A percentile compares a stretch with the other conserved stretches of the same genome.
phyloP scores from a whole-genome alignment of 2,888 invertebrate genomes.

The Megalurothrips usitatus region DNA sequence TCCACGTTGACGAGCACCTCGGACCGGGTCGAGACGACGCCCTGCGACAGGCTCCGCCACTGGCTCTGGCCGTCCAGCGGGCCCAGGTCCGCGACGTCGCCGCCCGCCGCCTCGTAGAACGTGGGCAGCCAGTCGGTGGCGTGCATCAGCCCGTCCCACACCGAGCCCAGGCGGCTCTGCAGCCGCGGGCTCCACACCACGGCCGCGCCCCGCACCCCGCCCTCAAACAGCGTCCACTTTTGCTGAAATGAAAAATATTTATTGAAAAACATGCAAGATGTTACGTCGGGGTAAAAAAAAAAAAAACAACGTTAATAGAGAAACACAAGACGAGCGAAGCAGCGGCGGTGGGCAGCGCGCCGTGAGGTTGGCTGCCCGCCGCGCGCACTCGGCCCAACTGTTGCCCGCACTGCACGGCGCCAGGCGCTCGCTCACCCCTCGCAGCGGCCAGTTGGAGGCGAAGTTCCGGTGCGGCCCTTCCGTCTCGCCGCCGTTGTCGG shows the following conservation, averaged over 20 bases:
- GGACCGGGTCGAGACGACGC: constrained; percentile 37
- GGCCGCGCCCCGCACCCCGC: constrained; percentile 71
- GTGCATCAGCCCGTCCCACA: constrained; percentile 65
- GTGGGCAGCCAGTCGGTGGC: constrained; percentile 83
- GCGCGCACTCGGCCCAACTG: too few relatives aligned
- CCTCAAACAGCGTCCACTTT: constrained; percentile 81
- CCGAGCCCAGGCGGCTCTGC: constrained; percentile 48
- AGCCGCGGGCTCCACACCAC: constrained; percentile 68
- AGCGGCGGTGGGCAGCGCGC: too few relatives aligned
- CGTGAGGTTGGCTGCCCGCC: too few relatives aligned
- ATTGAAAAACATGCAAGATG: constrained; percentile 28
- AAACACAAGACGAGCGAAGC: too few relatives aligned
- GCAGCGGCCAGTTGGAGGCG: constrained; percentile 53
- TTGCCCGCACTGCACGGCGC: too few relatives aligned
- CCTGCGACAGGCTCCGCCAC: background rate
- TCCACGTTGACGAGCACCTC: constrained; percentile 46
- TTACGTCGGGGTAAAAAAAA: too few relatives aligned
- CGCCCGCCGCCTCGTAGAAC: constrained; percentile 45
- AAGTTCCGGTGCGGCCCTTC: constrained; percentile 51
- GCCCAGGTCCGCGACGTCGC: background rate
- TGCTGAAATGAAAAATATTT: constrained; percentile 54
- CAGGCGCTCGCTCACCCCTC: background rate
- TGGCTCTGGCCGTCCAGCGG: background rate
- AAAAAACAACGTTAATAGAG: too few relatives aligned
- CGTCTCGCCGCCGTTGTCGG: constrained; percentile 58